A percentile compares a stretch with the other conserved stretches of the same genome.
phyloP scores from a whole-genome alignment of 1,140 invertebrate species.

The Latrodectus geometricus region DNA sequence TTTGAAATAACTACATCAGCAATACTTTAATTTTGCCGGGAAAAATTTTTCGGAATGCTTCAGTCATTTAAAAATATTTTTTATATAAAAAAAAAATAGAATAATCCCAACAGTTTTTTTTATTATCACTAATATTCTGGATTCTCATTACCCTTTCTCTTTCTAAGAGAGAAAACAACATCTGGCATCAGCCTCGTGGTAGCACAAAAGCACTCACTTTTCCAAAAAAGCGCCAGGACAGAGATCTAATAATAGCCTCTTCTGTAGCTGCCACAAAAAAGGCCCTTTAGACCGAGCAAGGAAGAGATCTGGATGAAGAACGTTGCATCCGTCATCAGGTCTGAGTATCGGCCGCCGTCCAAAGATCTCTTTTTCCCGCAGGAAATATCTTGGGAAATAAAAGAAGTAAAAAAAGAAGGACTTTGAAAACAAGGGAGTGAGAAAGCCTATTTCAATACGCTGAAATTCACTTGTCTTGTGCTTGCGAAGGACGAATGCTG shows the following conservation, averaged over 20 bases:
- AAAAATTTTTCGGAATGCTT: no score
- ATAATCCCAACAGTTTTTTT: no score
- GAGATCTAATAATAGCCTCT: slow-evolving; percentile 19
- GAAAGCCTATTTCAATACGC: slow-evolving; percentile 5
- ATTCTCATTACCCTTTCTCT: neutral
- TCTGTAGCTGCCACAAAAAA: neutral
- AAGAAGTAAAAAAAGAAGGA: neutral
- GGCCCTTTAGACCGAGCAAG: slow-evolving; percentile 22
- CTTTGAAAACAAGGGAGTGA: neutral
- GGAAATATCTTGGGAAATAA: no score
- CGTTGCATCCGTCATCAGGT: slow-evolving; percentile 18
- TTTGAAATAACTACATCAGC: no score
- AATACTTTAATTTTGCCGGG: no score
- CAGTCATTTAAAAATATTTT: no score
- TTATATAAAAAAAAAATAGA: no score
- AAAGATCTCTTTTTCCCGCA: slow-evolving; percentile 18
- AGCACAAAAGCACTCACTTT: slow-evolving; percentile 11
- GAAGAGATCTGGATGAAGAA: neutral
- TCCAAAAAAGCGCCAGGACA: neutral
- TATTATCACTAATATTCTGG: no score
- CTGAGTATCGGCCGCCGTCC: slow-evolving; percentile 12
- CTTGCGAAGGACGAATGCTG: neutral
- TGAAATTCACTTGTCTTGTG: neutral
- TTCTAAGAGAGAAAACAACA: slow-evolving; percentile 1
- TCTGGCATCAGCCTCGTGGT: slow-evolving; percentile 7